Evolutionary conservation across 2,113 vertebrate species (phyloP).

Genomic region (Nycticryphes semicollaris): DNA sequence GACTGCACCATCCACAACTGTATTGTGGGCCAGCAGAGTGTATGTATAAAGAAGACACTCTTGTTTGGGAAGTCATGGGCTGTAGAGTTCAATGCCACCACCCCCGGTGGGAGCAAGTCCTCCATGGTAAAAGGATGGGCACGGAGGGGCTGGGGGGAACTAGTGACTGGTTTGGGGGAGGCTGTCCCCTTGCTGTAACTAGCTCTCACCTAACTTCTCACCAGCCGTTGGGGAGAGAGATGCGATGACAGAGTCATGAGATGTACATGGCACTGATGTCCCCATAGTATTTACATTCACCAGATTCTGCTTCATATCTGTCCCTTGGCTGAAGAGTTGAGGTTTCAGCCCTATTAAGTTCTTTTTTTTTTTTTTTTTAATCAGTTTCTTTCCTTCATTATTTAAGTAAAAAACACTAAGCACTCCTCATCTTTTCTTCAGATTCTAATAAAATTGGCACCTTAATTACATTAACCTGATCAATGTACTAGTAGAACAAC

Average conservation of each 20-base stretch:
- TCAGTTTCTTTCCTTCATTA: neutral
- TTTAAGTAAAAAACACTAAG: neutral
- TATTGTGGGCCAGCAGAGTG: too few relatives aligned
- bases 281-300: accelerated
- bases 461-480: slow-evolving; percentile 2
- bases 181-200: neutral
- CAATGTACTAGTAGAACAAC: slow-evolving; percentile 1
- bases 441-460: neutral
- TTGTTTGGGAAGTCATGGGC: neutral
- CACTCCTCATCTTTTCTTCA: neutral
- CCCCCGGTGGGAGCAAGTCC: neutral
- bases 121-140: neutral
- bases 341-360: neutral
- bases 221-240: accelerated
- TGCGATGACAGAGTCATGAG: accelerated
- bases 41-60: accelerated
- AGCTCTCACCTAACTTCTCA: neutral
- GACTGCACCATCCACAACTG: neutral
- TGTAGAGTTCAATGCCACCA: neutral
- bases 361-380: neutral
- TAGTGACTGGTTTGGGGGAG: accelerated
- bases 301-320: neutral
- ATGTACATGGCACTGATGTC: neutral
- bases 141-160: neutral
- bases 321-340: neutral